These are phyloP conservation scores for Chrysolina oricalcia DNA, from an alignment of 2,888 invertebrate genomes.

Conservation along the genomic window DNA sequence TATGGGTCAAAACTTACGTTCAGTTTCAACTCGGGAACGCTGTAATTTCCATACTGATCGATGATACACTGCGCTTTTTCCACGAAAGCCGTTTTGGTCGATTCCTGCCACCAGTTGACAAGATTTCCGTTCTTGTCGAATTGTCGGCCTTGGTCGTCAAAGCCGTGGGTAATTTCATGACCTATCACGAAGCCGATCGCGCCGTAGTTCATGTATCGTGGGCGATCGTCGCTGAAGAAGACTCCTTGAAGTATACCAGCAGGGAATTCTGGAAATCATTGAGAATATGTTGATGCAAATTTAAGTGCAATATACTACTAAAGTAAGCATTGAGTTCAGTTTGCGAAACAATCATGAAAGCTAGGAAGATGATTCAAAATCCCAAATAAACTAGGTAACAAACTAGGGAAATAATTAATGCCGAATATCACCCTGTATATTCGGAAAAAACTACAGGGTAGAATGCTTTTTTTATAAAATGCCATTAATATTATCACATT, in stretches of 20 bases:
- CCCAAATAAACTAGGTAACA: too few relatives aligned
- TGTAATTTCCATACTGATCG: slow-evolving; percentile 94
- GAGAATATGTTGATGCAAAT: slow-evolving; percentile 5
- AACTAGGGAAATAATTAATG: too few relatives aligned
- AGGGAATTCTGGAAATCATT: slow-evolving; percentile 84
- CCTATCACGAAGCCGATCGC: slow-evolving; percentile 94
- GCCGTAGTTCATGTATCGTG: slow-evolving; percentile 93
- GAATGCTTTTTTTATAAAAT: too few relatives aligned
- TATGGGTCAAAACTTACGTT: slow-evolving; percentile 74
- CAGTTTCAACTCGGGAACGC: slow-evolving; percentile 83
- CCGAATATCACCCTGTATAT: too few relatives aligned
- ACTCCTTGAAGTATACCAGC: slow-evolving; percentile 94
- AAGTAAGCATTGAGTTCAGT: neutral
- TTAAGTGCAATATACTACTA: too few relatives aligned
- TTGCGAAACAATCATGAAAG: neutral
- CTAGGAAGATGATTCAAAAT: too few relatives aligned
- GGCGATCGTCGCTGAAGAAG: slow-evolving; percentile 91
- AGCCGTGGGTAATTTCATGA: slow-evolving; percentile 94
- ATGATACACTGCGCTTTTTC: slow-evolving; percentile 93
- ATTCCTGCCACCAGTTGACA: slow-evolving; percentile 93
- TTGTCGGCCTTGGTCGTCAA: slow-evolving; percentile 92
- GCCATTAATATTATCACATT: too few relatives aligned
- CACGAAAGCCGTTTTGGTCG: slow-evolving; percentile 87
- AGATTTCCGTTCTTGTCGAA: slow-evolving; percentile 94
- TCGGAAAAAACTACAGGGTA: too few relatives aligned